Conservation (phyloP, 1,140 invertebrate species). For the Bombus cullumanus region DNA sequence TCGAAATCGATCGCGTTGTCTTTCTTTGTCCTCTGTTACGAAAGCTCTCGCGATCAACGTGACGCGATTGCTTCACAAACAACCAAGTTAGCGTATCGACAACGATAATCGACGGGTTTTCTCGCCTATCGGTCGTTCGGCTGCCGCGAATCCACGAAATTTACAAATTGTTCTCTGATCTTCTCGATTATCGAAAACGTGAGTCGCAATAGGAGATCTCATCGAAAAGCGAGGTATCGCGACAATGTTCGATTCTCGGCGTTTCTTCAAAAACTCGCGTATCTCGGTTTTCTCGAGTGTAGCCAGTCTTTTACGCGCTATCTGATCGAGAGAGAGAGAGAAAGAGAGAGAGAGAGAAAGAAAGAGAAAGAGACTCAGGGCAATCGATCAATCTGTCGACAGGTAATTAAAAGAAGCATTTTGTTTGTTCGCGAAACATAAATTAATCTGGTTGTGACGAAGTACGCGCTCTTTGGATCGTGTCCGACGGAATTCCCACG, state of each 20-base stretch:
- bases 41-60: too few species aligned
- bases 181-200: background rate
- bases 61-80: background rate
- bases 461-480: slow-evolving; percentile 28
- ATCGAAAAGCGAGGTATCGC: background rate
- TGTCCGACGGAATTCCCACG: slow-evolving; percentile 21
- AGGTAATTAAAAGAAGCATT: slow-evolving; percentile 63
- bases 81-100: background rate
- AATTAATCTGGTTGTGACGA: slow-evolving; percentile 48
- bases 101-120: background rate
- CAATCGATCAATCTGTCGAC: slow-evolving; percentile 70
- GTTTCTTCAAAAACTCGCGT: too few species aligned
- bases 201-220: slow-evolving; percentile 21
- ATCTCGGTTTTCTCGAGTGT: too few species aligned
- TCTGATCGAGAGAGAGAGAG: slow-evolving; percentile 41
- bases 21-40: background rate
- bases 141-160: background rate
- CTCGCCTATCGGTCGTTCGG: background rate
- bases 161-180: background rate
- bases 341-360: background rate
- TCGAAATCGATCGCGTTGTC: background rate
- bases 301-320: slow-evolving; percentile 1
- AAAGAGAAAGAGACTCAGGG: background rate
- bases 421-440: slow-evolving; percentile 64
- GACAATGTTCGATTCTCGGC: too few species aligned